These are phyloP conservation scores for Mythimna vitellina DNA, from an alignment of 2,888 invertebrate species.

Conservation along the genomic window DNA sequence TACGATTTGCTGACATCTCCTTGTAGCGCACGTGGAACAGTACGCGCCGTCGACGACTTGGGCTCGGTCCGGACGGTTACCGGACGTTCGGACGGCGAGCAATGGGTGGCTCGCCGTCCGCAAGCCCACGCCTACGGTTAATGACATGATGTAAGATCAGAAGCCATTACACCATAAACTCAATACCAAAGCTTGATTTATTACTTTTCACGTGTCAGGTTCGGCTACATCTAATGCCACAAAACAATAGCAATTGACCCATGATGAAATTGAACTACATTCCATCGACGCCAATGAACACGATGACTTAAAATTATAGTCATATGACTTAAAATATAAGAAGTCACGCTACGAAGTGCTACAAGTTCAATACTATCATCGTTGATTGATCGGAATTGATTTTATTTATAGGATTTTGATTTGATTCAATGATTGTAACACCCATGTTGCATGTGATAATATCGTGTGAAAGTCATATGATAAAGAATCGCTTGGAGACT, in stretches of 20 bases:
- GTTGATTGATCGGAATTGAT: conserved; percentile 55
- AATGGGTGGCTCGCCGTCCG: no score
- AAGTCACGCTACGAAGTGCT: conserved; percentile 17
- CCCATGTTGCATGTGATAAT: conserved; percentile 22
- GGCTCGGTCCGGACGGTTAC: no score
- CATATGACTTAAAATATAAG: conserved; percentile 35
- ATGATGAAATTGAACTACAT: conserved; percentile 31
- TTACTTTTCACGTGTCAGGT: background rate
- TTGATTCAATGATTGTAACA: conserved; percentile 27
- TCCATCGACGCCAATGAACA: conserved; percentile 18
- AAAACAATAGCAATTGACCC: conserved; percentile 23
- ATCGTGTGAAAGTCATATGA: conserved; percentile 15
- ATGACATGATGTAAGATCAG: background rate
- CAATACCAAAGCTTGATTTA: background rate
- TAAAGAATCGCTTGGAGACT: background rate
- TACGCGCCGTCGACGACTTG: no score
- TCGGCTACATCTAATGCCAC: background rate
- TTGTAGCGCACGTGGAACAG: no score
- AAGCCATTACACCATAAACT: background rate
- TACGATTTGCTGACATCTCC: no score
- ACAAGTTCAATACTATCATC: conserved; percentile 2
- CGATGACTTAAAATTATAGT: conserved; percentile 23
- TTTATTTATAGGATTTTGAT: conserved; percentile 42
- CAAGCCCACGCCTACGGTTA: no score
- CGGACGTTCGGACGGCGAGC: no score